Evolutionary conservation across 2,888 invertebrate genomes (phyloP).

Genomic region (Dasysyrphus albostriatus): DNA sequence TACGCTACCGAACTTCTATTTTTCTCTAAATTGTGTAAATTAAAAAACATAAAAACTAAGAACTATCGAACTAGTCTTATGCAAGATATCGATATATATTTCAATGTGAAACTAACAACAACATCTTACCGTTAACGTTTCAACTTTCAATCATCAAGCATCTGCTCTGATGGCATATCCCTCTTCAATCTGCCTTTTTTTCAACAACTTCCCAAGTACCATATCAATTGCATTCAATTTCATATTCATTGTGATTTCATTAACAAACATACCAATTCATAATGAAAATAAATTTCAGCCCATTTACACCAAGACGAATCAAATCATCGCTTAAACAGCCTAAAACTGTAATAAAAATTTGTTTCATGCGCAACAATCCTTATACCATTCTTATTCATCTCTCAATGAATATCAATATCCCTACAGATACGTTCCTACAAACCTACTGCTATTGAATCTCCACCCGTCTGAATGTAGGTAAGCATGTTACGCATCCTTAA

Average conservation of each 20-base stretch:
- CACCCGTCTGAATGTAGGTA: constrained; percentile 1
- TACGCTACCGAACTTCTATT: too few relatives aligned
- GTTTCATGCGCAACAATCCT: constrained; percentile 51
- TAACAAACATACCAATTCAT: constrained; percentile 49
- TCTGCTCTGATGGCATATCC: constrained; percentile 39
- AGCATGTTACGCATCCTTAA: constrained; percentile 60
- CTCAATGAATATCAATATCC: constrained; percentile 62
- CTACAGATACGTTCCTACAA: neutral
- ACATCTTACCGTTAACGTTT: too few relatives aligned
- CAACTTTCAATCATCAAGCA: constrained; percentile 15
- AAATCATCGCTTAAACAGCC: constrained; percentile 46
- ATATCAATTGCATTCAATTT: constrained; percentile 71
- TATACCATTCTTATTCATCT: constrained; percentile 3
- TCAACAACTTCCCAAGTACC: constrained; percentile 20
- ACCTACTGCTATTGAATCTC: neutral
- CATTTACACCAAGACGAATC: constrained; percentile 74
- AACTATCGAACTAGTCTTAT: too few relatives aligned
- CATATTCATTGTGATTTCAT: constrained; percentile 74
- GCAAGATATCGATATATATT: too few relatives aligned
- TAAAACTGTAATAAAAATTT: constrained; percentile 42
- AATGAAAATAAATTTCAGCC: constrained; percentile 66
- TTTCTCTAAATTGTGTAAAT: too few relatives aligned
- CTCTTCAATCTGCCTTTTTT: neutral
- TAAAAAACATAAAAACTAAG: too few relatives aligned
- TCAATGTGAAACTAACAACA: too few relatives aligned